These are phyloP conservation scores for Euglossa dilemma DNA, from an alignment of 1,140 invertebrate genomes.

Conservation along the genomic window DNA sequence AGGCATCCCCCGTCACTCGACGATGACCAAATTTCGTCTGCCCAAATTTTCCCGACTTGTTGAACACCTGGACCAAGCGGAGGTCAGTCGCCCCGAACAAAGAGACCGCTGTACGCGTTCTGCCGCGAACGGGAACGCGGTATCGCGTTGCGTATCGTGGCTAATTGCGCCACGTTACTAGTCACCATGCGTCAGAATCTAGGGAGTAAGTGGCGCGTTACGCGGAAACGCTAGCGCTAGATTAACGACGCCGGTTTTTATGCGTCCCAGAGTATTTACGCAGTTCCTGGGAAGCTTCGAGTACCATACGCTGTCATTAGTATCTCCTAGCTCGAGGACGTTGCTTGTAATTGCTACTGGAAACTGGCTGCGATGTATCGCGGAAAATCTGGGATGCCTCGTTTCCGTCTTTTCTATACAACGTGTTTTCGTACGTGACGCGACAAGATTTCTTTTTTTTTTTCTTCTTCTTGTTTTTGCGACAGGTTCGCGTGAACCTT, in stretches of 20 bases:
- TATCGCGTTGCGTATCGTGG: slow-evolving; percentile 8
- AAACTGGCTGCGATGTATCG: no score
- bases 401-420: no score
- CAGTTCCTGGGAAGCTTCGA: not conserved
- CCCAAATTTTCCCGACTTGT: not conserved
- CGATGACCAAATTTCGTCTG: not conserved
- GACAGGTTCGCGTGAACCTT: no score
- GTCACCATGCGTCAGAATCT: not conserved
- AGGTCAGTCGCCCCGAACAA: slow-evolving; percentile 3
- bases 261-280: not conserved
- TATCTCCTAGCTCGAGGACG: no score
- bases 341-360: not conserved
- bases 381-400: no score
- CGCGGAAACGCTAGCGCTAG: slow-evolving; percentile 5
- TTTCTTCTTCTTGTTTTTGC: no score
- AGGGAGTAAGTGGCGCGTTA: slow-evolving; percentile 3
- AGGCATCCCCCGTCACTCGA: no score
- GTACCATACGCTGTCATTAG: not conserved
- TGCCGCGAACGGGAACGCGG: not conserved
- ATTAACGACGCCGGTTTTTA: not conserved
- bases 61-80: not conserved
- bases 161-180: slow-evolving; percentile 28
- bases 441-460: no score
- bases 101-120: not conserved
- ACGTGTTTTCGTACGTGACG: no score